Conservation (phyloP, 2,797 vertebrate genomes). For the Onychomys leucogaster region DNA sequence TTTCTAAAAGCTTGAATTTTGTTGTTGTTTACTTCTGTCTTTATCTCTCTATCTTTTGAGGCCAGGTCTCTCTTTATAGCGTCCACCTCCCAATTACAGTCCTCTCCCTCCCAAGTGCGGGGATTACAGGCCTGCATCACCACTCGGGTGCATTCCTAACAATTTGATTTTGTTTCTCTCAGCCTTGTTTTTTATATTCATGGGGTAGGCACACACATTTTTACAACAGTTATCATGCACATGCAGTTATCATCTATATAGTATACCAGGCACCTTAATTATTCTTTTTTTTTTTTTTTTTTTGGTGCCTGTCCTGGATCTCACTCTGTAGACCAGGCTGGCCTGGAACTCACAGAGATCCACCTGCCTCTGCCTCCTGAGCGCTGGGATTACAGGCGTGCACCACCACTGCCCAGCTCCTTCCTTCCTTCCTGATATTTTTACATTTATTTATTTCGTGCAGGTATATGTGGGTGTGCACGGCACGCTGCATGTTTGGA, state of each 20-base stretch:
- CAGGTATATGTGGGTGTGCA: background rate
- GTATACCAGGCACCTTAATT: background rate
- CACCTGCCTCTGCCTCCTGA: too few species aligned
- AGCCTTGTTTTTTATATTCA: background rate
- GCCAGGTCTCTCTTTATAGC: background rate
- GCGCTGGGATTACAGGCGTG: too few species aligned
- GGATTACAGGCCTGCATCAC: background rate
- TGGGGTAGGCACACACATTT: background rate
- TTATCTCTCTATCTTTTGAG: background rate
- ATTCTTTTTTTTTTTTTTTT: background rate
- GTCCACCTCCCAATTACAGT: background rate
- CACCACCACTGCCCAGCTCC: background rate
- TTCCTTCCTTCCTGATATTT: background rate
- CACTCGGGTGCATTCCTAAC: background rate
- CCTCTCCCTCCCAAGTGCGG: background rate
- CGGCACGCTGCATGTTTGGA: background rate
- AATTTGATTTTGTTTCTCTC: background rate
- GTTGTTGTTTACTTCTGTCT: background rate
- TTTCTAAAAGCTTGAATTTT: background rate
- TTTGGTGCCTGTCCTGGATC: too few species aligned
- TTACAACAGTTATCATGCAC: slow-evolving; percentile 4
- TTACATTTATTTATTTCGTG: background rate
- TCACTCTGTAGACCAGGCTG: too few species aligned
- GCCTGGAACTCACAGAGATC: too few species aligned
- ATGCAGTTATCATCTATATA: background rate